Base-by-base conservation (phyloP, 2,888 invertebrate species). In the Coleophora flavipennella region DNA sequence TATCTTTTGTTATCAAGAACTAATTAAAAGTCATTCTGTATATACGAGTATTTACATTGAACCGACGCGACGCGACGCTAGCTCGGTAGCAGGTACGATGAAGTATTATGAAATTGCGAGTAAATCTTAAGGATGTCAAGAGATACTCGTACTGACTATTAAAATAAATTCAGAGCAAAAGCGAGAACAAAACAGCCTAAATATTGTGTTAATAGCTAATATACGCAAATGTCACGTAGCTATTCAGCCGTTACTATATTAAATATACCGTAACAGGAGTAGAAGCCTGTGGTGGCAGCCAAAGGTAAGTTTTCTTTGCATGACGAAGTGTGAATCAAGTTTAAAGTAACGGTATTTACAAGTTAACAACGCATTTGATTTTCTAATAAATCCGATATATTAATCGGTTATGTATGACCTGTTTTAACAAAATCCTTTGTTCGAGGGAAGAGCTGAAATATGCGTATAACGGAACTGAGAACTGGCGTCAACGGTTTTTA, bases 361-460 rank as follows among this genome's bases (percentile, higher is more conserved):
- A 6, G 20, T 66, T 59, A 58, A 40, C 57, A 20, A 6, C 20
- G 6, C 6, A 58, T 57, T 64, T 63, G 60, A 57, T 67, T 66
- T 62, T 55, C 51, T 45, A 56, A 62, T 46, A 42, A 20, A 48
- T 35, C 44, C 33, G 36, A 58, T 54, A 50, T 48, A 53, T 57
- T 54, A 56, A 40, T 42, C 42, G 41, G 36, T 26, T 27, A 13
- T 43, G 51, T 53, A 13, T 43, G 51, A 52, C 48, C 50, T 46
- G 48, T 46, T 42, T 50, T 25, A 39, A 46, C 42, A 50, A 51
- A 46, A 49, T 50, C 43, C 48, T 49, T 50, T 20, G 32, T 13
- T 32, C 12, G 32, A 3, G 12, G 8, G 12, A 13, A 11, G 11
- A 8, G 6, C 36, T 42, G 36, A 35, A 43, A 42, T 45, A 55